Base-by-base conservation (phyloP, 2,113 vertebrate species). In the Epinephelus fuscoguttatus region DNA sequence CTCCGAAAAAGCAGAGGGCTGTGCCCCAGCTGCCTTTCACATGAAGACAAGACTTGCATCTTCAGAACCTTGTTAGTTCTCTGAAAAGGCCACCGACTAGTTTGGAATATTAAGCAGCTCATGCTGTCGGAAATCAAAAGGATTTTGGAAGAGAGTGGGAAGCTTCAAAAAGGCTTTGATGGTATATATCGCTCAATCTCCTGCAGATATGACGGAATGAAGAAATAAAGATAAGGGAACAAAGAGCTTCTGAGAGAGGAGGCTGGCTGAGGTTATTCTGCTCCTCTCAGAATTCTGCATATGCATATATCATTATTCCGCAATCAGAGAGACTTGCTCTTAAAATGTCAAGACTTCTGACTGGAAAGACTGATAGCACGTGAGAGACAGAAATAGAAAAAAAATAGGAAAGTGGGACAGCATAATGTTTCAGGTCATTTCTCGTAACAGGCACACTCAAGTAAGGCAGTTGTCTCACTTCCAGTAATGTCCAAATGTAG, bases 21-120 rank as follows among this genome's bases (percentile, higher is more conserved):
- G 86, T 52, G 78, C 87, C 84, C 86, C 87, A 71, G 88, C 88
- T 90, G 90, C 89, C 86, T 92, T 80, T 85, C 77, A 91, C 78
- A 90, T 59, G 87, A 90, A 92, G 88, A 92, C 94, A 93, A 93
- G 93, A 78, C 86, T 89, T 81, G 87, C 93, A 94, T 90, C 93
- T 89, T 84, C 90, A 89, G 90, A 93, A 92, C 91, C 93, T 93
- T 92, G 92, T 92, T 92, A 90, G 91, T 92, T 95, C 85, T 92
- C 82, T 91, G 91, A 95, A 95, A 94, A 93, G 92, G 92, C 92
- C 92, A 91, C 86, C 14, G 92, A 94, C 92, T 92, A 88, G 76
- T 91, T 91, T 86, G 81, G 94, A 96, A 95, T 95, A 95, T 93
- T 94, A 95, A 95, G 81, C 89, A 94, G 94, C 62, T 84, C 77